Percentiles rank a stretch among this genome's conserved stretches.
These are phyloP conservation scores for Bimastos eiseni DNA, from an alignment of 2,888 invertebrate genomes.

Conservation along the genomic window DNA sequence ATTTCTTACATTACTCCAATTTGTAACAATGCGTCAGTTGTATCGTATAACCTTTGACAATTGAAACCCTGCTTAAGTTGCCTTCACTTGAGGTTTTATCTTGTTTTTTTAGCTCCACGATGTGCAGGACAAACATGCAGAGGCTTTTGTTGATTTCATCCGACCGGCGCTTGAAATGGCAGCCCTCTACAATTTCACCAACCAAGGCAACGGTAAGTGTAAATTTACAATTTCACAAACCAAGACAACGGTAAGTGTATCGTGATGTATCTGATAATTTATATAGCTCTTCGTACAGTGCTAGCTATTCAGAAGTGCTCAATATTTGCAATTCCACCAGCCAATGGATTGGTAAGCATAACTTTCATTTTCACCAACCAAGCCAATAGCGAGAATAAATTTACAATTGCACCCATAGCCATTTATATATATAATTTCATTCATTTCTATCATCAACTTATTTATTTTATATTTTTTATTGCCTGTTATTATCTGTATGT, in stretches of 20 bases:
- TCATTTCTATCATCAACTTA: too few relatives aligned
- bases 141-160: constrained; percentile 79
- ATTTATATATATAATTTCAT: too few relatives aligned
- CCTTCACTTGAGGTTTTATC: neutral
- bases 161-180: constrained; percentile 80
- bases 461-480: too few relatives aligned
- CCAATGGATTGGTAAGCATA: too few relatives aligned
- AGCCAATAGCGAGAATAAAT: too few relatives aligned
- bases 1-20: neutral
- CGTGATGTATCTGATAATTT: too few relatives aligned
- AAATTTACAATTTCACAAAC: constrained; percentile 84
- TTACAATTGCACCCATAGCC: too few relatives aligned
- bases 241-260: constrained; percentile 66
- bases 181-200: constrained; percentile 83
- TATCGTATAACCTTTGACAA: neutral
- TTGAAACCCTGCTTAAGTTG: neutral
- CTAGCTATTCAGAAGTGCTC: too few relatives aligned
- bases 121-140: constrained; percentile 77
- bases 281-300: too few relatives aligned
- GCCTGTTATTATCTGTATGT: too few relatives aligned
- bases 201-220: constrained; percentile 67
- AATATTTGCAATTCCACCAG: too few relatives aligned
- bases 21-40: neutral
- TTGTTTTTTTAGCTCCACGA: constrained; percentile 68
- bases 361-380: too few relatives aligned